Conservation (phyloP, 2,797 vertebrate genomes). For the Poecile montanus region DNA sequence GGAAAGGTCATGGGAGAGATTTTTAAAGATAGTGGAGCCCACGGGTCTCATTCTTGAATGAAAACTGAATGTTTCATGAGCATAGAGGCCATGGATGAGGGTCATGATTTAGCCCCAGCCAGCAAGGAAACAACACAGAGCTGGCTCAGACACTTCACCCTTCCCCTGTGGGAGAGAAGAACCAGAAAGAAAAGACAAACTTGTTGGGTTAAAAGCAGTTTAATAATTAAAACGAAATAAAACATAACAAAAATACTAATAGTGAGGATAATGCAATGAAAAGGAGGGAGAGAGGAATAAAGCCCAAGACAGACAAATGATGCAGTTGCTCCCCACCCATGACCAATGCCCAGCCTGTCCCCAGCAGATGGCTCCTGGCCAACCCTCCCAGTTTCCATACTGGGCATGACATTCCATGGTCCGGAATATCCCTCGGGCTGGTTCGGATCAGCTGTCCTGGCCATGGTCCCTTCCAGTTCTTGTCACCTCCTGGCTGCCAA, state of each 20-base stretch:
- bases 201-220: background rate
- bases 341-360: rapidly evolving
- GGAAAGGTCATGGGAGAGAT: background rate
- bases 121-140: background rate
- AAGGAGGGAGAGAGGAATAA: background rate
- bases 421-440: background rate
- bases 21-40: background rate
- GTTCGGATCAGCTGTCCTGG: background rate
- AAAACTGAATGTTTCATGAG: background rate
- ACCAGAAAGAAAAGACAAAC: background rate
- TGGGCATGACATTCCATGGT: background rate
- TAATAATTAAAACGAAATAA: background rate
- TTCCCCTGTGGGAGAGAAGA: background rate
- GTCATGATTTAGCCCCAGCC: background rate
- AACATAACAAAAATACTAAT: background rate
- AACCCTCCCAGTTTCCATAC: background rate
- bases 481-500: background rate
- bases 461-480: background rate
- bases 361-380: background rate
- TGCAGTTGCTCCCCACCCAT: background rate
- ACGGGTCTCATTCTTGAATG: background rate
- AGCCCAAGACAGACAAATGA: background rate
- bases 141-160: background rate
- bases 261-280: background rate
- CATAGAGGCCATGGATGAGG: background rate